phyloP scores from a whole-genome alignment of 2,888 invertebrate genomes.

The Oxyteleia sp. region DNA sequence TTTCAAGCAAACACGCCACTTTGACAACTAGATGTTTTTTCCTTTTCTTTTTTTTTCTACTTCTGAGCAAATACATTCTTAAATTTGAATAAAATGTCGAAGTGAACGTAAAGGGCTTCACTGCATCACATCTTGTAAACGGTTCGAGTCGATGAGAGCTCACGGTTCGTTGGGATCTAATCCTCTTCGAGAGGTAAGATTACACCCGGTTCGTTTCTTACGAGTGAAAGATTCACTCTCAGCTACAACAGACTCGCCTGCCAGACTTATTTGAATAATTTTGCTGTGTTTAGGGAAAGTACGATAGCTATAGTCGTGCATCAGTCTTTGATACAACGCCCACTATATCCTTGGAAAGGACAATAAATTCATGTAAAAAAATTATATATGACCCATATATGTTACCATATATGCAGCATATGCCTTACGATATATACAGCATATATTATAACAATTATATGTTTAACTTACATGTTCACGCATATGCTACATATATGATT shows the following conservation, averaged over 20 bases:
- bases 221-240: slow-evolving; percentile 65
- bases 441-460: too few species aligned
- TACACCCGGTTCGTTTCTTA: slow-evolving; percentile 54
- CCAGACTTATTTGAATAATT: slow-evolving; percentile 72
- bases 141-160: slow-evolving; percentile 63
- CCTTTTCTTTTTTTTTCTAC: too few species aligned
- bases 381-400: too few species aligned
- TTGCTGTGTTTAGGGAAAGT: slow-evolving; percentile 68
- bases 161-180: slow-evolving; percentile 53
- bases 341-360: slow-evolving; percentile 34
- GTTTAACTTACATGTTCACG: too few species aligned
- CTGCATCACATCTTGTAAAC: slow-evolving; percentile 61
- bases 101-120: slow-evolving; percentile 33
- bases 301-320: slow-evolving; percentile 37
- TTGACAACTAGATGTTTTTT: too few species aligned
- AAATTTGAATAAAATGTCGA: slow-evolving; percentile 49
- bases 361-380: too few species aligned
- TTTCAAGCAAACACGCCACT: too few species aligned
- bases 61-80: too few species aligned
- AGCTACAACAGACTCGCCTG: slow-evolving; percentile 31
- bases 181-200: slow-evolving; percentile 41
- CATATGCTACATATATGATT: too few species aligned
- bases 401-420: too few species aligned
- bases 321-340: slow-evolving; percentile 39
- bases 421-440: too few species aligned